Percentiles rank a stretch among this genome's conserved stretches.
phyloP scores from a whole-genome alignment of 2,888 invertebrate genomes.

The Nomada goodeniana region DNA sequence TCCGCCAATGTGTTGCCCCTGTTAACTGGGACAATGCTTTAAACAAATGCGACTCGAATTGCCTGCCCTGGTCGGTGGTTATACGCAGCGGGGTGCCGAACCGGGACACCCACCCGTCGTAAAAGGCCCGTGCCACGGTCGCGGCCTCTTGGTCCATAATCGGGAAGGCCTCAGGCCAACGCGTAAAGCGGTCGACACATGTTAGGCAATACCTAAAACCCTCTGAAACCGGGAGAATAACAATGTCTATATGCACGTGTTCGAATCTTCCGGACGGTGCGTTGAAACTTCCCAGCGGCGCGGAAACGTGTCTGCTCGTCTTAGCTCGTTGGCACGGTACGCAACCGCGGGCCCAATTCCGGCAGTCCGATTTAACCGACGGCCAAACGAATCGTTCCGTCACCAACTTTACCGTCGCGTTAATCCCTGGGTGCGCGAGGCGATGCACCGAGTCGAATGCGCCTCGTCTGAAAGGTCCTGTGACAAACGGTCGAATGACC shows the following conservation, averaged over 20 bases:
- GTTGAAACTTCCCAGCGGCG: neutral
- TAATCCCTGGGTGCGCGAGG: conserved; percentile 7
- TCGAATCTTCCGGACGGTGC: neutral
- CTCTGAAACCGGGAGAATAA: neutral
- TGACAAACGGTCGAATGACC: neutral
- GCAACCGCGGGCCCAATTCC: neutral
- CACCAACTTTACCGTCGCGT: neutral
- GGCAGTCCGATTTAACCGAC: neutral
- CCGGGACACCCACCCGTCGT: neutral
- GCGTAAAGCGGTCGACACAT: neutral
- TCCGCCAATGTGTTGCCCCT: neutral
- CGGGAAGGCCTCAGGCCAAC: conserved; percentile 10
- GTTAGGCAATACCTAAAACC: neutral
- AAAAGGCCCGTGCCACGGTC: neutral
- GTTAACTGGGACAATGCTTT: neutral
- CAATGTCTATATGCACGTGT: conserved; percentile 12
- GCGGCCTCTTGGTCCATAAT: neutral
- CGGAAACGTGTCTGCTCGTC: neutral
- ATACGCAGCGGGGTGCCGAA: conserved; percentile 7
- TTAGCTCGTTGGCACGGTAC: neutral
- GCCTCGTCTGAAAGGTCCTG: neutral
- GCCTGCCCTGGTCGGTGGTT: conserved; percentile 15
- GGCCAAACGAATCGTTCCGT: conserved; percentile 15
- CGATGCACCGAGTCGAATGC: neutral
- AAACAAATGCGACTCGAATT: conserved; percentile 11